These are phyloP conservation scores for Cryptosula pallasiana DNA, from an alignment of 2,888 invertebrate species.

Conservation along the genomic window DNA sequence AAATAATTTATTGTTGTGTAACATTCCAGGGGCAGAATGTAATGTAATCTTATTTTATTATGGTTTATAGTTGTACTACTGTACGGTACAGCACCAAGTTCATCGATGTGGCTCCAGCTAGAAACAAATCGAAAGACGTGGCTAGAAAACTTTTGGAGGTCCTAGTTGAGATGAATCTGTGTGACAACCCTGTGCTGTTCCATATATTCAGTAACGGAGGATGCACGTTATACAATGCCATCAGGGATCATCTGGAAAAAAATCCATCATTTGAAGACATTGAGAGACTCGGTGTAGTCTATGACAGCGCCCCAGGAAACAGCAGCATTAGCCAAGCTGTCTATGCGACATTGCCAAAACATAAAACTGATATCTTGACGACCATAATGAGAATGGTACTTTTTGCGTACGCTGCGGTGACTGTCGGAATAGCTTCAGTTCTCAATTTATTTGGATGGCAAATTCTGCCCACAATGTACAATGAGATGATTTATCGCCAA, in stretches of 20 bases:
- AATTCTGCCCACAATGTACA: constrained; percentile 29
- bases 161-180: constrained; percentile 64
- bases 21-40: no score
- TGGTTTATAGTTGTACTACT: constrained; percentile 19
- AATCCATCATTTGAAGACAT: constrained; percentile 14
- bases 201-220: constrained; percentile 76
- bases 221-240: background rate
- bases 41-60: no score
- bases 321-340: background rate
- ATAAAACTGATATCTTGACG: background rate
- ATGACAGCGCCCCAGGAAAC: constrained; percentile 24
- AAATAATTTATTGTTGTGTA: no score
- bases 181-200: constrained; percentile 67
- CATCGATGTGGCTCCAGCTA: background rate
- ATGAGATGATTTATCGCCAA: constrained; percentile 56
- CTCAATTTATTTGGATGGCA: background rate
- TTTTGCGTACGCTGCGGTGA: background rate
- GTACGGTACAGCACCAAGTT: background rate
- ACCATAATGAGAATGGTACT: background rate
- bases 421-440: background rate
- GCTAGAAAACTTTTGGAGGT: constrained; percentile 65
- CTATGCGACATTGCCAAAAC: no score
- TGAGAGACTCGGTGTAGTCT: background rate
- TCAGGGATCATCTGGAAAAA: background rate
- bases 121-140: background rate